These are phyloP conservation scores for Nyctibius bracteatus DNA, from an alignment of 2,113 vertebrate genomes.

Conservation along the genomic window DNA sequence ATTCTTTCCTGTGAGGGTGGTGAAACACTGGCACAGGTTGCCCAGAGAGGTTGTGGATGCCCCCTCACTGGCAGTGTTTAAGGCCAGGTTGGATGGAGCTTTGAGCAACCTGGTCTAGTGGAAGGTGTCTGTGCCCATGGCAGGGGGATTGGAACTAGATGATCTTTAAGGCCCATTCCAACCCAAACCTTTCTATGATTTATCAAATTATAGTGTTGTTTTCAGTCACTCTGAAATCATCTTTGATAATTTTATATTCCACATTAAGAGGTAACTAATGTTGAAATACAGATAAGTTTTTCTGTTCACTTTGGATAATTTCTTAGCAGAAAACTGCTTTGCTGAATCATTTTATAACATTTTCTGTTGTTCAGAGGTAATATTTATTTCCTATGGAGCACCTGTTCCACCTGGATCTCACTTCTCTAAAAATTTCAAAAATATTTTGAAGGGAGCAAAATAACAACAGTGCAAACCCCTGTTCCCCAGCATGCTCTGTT, in stretches of 20 bases:
- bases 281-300: not conserved
- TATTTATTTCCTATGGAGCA: too few species aligned
- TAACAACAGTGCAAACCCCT: too few species aligned
- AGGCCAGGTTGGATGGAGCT: too few species aligned
- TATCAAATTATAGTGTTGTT: not conserved
- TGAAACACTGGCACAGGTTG: too few species aligned
- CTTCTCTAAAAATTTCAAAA: not conserved
- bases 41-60: too few species aligned
- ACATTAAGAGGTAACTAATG: not conserved
- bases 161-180: too few species aligned
- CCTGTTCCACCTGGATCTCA: not conserved
- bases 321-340: not conserved
- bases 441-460: not conserved
- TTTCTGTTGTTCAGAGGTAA: not conserved
- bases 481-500: rapidly evolving
- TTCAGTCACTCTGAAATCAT: not conserved
- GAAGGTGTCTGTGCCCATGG: too few species aligned
- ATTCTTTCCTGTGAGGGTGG: too few species aligned
- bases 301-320: not conserved
- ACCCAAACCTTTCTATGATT: too few species aligned
- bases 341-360: not conserved
- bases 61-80: too few species aligned
- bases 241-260: not conserved
- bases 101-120: too few species aligned
- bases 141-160: too few species aligned